Evolutionary conservation across 2,888 invertebrate genomes (phyloP), one percentile per base, ranked within the genome.

Genomic region (Noctua pronuba): DNA sequence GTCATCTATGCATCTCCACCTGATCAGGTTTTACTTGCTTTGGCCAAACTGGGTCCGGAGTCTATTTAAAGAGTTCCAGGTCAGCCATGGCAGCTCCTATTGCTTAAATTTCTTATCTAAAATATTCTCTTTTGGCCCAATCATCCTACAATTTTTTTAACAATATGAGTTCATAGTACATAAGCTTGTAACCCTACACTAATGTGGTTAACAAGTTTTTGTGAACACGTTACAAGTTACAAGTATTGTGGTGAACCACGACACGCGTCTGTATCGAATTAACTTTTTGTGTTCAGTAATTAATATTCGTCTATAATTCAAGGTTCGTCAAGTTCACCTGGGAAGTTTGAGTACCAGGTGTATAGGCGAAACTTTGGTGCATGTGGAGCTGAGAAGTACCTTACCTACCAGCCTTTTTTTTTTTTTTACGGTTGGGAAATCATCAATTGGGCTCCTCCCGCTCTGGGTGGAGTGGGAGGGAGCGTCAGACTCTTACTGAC

Each of bases 241-340:
- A 88, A 78, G 80, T 31, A 74, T 65, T 85, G 92, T 79, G 92
- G 91, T 84, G 77, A 77, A 88, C 91, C 91, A 46, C 88, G 85
- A 90, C 92, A 90, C 92, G 91, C 88, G 91, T 88, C 79, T 86
- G 83, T 75, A 80, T 88, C 85, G 67, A 72, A 83, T 88, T 85
- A 73, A 77, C 73, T 82, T 81, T 87, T 86, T 84, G 58, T 77
- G 83, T 76, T 82, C 60, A 78, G 24, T n/a, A n/a, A 76, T 82
- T 64, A 82, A 52, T 75, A 52, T 68, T 68, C 52, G 24, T 82
- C 52, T 38, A 46, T 64, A 68, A 64, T 44, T 35, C 69, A 85
- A 85, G 52, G 52, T 55, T 60, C 58, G 11, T 74, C 65, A 69
- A 82, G 31, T 82, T 70, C 70, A 75, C 24, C 65, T 81, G 69